Evolutionary conservation across 2,113 vertebrate genomes (phyloP), one percentile per base, ranked within the genome.

Genomic region (Leptodactylus fuscus): DNA sequence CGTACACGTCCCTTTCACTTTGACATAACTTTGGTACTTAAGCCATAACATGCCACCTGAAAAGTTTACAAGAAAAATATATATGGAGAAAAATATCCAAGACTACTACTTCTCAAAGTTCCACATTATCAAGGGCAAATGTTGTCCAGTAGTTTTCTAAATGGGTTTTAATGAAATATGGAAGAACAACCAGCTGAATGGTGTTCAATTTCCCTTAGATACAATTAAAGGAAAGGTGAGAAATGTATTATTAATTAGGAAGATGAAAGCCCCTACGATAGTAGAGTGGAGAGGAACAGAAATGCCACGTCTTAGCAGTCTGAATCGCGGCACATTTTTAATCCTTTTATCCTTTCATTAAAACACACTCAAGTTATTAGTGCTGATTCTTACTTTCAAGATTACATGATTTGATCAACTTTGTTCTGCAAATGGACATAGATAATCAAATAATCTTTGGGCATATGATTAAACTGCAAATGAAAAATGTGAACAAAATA

Each of bases 331-430:
- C 20, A 81, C 48, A 60, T 81, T 44, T 78, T 38, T 81, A 86
- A 81, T 81, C 76, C 84, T 73, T 86, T 86, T 86, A 86, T 86
- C 65, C 75, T 48, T 86, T 86, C 84, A 86, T 86, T 81, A 81
- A 85, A 86, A 48, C 51, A 81, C 76, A 86, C 84, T 86, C 77
- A 86, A 86, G 77, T 86, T 86, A 81, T 86, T 86, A 81, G 77
- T 81, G 51, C 84, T 81, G 67, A 81, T 73, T 79, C 75, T 49
- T 41, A 16, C 75, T 81, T 71, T 81, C 49, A 86, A 81, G 76
- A 73, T 79, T 70, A 60, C 60, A 85, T 58, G 75, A 71, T 80
- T 81, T 85, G 74, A 69, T 53, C 74, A 85, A 69, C 46, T 85
- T 77, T 73, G 77, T 69, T 60, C 84, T 81, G 62, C 34, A 86